Conservation (phyloP, 1,140 invertebrate species). For the Scaptomyza montana region DNA sequence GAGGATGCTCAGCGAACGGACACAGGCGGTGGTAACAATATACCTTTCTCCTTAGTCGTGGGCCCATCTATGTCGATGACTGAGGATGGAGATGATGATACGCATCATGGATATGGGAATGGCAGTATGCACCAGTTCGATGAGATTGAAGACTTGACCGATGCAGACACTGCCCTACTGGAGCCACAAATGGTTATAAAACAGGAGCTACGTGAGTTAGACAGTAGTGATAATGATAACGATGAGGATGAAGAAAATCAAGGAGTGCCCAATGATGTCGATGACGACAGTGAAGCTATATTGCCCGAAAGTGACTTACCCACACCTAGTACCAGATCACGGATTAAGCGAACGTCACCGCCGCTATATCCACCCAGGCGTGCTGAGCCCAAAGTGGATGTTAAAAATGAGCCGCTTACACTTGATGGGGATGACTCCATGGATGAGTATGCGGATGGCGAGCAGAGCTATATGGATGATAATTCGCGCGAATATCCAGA, state of each 20-base stretch:
- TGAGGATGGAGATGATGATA: constrained; percentile 12
- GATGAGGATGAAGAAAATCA: constrained; percentile 27
- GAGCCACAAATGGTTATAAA: constrained; percentile 81
- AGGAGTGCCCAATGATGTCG: constrained; percentile 24
- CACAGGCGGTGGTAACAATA: constrained; percentile 1
- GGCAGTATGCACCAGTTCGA: constrained; percentile 49
- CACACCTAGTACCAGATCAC: constrained; percentile 32
- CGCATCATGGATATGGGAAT: constrained; percentile 28
- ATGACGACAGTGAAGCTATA: constrained; percentile 57
- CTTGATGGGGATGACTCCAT: constrained; percentile 59
- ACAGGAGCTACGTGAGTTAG: constrained; percentile 68
- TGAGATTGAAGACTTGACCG: constrained; percentile 75
- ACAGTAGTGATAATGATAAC: constrained; percentile 53
- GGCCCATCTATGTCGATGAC: constrained; percentile 45
- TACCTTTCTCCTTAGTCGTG: constrained; percentile 26
- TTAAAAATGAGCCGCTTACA: constrained; percentile 45
- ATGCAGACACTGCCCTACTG: constrained; percentile 68
- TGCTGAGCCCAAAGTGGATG: constrained; percentile 16
- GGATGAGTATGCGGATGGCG: constrained; percentile 60
- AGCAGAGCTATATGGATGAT: constrained; percentile 59
- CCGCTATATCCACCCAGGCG: constrained; percentile 19
- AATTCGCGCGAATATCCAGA: constrained; percentile 62
- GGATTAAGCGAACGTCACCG: constrained; percentile 45
- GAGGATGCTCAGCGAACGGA: constrained; percentile 38
- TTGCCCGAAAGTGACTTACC: constrained; percentile 56